Evolutionary conservation across 1,140 invertebrate genomes (phyloP), one percentile per base, ranked within the genome.

Genomic region (Calephelis nemesis): DNA sequence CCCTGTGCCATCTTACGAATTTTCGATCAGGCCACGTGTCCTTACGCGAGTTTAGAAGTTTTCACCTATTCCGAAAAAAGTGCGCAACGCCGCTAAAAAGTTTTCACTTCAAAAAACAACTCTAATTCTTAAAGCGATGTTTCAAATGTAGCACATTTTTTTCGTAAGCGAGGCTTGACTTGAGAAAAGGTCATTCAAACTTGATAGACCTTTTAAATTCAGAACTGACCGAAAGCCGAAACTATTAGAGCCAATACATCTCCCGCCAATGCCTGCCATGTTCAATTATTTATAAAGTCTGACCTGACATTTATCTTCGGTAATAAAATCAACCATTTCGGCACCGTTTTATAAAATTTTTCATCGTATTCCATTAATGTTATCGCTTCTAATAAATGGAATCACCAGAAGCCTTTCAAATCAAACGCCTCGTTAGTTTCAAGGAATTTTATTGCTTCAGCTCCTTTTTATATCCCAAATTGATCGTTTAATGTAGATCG

Each of bases 361-460:
- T 54, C 50, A 54, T 30, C 50, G 50, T 54, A 54, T 54, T 30
- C 13, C 50, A 54, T 54, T 54, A 54, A 15, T 54, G 50, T 54
- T 54, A 54, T 54, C 50, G 15, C 50, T 13, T 54, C 4, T 54
- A 54, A 54, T 15, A 54, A 54, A 54, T 10, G n/a, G 40, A 42
- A 47, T 63, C 40, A 63, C 62, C 13, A 40, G 40, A 42, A 63
- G 11, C 54, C 68, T 45, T 52, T 65, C n/a, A 52, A 62, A 70
- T 65, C 19, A 30, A 64, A 60, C 52, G 39, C 12, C 54, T 65
- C 50, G 64, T 70, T 65, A 64, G 39, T 47, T 70, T 48, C 68
- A 65, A 65, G 65, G 63, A 65, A 50, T 65, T 65, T 60, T 62
- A 65, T 65, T 48, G 54, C 42, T 42, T 40, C 13, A 11, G 52